phyloP scores from a whole-genome alignment of 2,888 invertebrate species.

The Caenorhabditis panamensis region DNA sequence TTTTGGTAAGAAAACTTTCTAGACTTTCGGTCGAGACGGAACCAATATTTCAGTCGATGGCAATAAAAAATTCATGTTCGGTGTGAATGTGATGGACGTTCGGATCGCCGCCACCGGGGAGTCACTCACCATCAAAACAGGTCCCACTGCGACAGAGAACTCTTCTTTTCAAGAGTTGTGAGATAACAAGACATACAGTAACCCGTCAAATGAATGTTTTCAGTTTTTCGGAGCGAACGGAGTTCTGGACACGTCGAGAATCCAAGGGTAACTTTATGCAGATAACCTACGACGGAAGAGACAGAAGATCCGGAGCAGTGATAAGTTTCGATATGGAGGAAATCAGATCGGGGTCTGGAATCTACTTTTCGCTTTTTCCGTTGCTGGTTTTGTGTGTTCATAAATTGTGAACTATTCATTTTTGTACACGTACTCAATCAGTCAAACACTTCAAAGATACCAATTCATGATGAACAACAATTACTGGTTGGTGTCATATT shows the following conservation, averaged over 20 bases:
- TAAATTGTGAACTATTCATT: conserved; percentile 26
- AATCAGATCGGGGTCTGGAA: background rate
- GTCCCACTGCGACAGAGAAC: conserved; percentile 30
- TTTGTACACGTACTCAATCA: conserved; percentile 35
- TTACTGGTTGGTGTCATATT: conserved; percentile 55
- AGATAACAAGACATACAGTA: background rate
- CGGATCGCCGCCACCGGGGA: conserved; percentile 31
- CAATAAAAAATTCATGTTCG: conserved; percentile 43
- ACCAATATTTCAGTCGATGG: conserved; percentile 18
- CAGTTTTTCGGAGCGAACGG: conserved; percentile 39
- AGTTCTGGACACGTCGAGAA: conserved; percentile 45
- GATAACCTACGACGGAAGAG: conserved; percentile 34
- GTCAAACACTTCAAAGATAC: conserved; percentile 39
- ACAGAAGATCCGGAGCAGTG: conserved; percentile 27
- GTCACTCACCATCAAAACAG: conserved; percentile 46
- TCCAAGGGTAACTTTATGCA: conserved; percentile 51
- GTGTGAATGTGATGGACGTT: conserved; percentile 44
- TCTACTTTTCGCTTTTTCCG: background rate
- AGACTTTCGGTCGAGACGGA: background rate
- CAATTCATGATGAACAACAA: conserved; percentile 25
- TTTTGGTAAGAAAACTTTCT: conserved; percentile 17
- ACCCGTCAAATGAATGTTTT: background rate
- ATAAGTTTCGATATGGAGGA: conserved; percentile 45
- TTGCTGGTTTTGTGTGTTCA: background rate
- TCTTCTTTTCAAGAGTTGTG: conserved; percentile 50